These are phyloP conservation scores for Brienomyrus longianalis DNA, from an alignment of 2,113 vertebrate species.

Conservation along the genomic window DNA sequence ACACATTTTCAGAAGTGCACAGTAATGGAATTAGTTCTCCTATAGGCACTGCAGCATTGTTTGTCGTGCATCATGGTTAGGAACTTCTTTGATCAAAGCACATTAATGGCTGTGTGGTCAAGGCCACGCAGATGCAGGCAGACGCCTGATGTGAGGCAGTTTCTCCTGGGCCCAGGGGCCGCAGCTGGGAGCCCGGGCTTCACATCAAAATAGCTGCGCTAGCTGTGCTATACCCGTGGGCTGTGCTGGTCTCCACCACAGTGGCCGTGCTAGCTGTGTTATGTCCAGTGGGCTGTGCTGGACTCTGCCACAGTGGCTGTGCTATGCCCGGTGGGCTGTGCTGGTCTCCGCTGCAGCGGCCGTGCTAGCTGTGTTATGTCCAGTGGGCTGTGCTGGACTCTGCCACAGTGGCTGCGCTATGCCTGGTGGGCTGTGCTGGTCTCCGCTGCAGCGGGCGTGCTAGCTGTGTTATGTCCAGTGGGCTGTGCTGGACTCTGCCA, in stretches of 20 bases:
- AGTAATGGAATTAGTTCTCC: background rate
- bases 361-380: background rate
- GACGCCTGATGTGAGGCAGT: background rate
- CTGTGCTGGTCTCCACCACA: too few species aligned
- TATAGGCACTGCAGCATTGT: background rate
- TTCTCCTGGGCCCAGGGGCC: background rate
- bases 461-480: background rate
- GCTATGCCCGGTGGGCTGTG: background rate
- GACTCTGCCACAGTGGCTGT: background rate
- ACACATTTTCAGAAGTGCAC: background rate
- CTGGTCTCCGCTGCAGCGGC: background rate
- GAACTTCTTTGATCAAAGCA: background rate
- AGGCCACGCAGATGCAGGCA: background rate
- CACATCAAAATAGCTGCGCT: background rate
- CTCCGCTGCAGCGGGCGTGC: background rate
- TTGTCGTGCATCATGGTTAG: background rate
- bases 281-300: background rate
- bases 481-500: background rate
- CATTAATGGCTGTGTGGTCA: background rate
- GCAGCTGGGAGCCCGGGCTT: background rate
- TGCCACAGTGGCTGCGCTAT: background rate
- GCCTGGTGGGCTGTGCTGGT: background rate
- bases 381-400: background rate
- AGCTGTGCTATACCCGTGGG: background rate
- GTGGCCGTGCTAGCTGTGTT: background rate